Evolutionary conservation across 2,797 vertebrate species (phyloP).

Genomic region (Leucoraja ocellata): DNA sequence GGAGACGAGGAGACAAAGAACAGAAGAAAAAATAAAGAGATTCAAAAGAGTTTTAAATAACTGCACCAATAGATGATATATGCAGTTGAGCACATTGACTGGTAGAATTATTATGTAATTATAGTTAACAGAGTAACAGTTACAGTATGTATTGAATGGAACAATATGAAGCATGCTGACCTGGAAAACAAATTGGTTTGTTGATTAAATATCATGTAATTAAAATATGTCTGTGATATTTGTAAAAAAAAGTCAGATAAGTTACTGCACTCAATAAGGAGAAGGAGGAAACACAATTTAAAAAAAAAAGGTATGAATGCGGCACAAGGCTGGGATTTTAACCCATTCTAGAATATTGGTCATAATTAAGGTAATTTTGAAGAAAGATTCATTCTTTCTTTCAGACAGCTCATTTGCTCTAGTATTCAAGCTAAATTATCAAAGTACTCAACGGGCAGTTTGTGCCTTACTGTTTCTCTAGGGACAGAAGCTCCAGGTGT

Average conservation of each 20-base stretch:
- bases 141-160: neutral
- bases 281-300: neutral
- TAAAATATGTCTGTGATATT: neutral
- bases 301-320: neutral
- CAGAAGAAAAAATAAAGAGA: neutral
- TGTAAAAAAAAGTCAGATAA: neutral
- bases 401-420: neutral
- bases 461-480: neutral
- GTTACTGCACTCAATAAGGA: neutral
- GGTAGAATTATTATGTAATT: neutral
- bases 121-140: neutral
- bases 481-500: neutral
- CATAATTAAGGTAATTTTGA: neutral
- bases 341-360: neutral
- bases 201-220: neutral
- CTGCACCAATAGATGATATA: neutral
- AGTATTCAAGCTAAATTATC: neutral
- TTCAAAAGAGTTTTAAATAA: neutral
- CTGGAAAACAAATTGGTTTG: neutral
- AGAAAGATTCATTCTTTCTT: neutral
- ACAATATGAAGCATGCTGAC: neutral
- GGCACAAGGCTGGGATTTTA: neutral
- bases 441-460: neutral
- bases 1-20: neutral
- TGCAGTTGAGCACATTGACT: neutral